Conservation (phyloP, 37 sponge, comb jelly and placozoan species). For the Halisarca cf. caerulea region DNA sequence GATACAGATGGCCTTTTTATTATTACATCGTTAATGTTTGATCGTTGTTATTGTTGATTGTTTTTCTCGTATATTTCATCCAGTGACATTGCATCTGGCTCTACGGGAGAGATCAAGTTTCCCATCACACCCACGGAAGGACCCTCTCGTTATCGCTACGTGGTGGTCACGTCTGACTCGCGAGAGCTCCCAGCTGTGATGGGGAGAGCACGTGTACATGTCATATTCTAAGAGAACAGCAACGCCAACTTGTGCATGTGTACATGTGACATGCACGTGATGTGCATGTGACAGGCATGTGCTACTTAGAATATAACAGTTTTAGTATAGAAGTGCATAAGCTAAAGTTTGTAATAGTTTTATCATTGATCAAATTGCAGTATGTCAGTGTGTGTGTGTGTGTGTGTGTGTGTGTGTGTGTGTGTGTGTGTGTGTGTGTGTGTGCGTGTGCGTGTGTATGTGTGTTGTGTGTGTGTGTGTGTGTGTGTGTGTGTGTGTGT, state of each 20-base stretch:
- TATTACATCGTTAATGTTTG: no score
- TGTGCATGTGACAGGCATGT: no score
- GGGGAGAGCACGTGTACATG: constrained; percentile 15
- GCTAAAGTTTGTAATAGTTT: no score
- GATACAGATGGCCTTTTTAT: no score
- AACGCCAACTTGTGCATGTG: no score
- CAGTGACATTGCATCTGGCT: neutral
- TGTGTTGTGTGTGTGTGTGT: constrained; percentile 27
- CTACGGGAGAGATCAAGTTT: neutral
- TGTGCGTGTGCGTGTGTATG: constrained; percentile 46
- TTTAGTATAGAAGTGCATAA: no score
- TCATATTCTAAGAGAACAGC: neutral
- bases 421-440: constrained; percentile 17
- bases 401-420: constrained; percentile 15
- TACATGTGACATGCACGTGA: no score
- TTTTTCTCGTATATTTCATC: neutral
- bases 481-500: neutral
- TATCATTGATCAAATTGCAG: no score
- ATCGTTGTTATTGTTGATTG: no score
- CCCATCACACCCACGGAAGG: neutral
- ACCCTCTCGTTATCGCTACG: neutral
- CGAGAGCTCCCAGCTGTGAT: constrained; percentile 18
- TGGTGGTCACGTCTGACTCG: constrained; percentile 16
- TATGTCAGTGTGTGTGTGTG: neutral
- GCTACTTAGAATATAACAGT: no score